Conservation (phyloP, 2,888 invertebrate species). For the Torymus texanus region DNA sequence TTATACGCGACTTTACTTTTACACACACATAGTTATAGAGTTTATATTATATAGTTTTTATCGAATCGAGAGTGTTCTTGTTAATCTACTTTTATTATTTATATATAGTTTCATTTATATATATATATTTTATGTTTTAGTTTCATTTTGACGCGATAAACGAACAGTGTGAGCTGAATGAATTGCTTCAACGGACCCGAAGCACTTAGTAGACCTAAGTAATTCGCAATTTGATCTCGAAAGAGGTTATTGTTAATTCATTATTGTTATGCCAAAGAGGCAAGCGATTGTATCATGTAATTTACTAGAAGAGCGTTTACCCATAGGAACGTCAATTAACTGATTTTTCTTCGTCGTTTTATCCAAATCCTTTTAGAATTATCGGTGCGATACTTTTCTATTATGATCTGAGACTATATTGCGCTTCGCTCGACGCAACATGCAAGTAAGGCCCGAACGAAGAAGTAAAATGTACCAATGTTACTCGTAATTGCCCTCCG, state of each 20-base stretch:
- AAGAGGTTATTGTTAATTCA: slow-evolving; percentile 56
- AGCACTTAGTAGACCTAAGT: slow-evolving; percentile 40
- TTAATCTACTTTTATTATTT: slow-evolving; percentile 38
- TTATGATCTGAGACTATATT: slow-evolving; percentile 44
- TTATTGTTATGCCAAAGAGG: slow-evolving; percentile 56
- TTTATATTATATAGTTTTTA: slow-evolving; percentile 28
- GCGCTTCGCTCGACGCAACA: slow-evolving; percentile 31
- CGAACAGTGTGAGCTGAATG: neutral
- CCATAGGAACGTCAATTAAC: slow-evolving; percentile 50
- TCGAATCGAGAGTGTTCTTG: neutral
- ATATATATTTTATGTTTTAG: slow-evolving; percentile 44
- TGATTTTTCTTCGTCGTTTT: slow-evolving; percentile 43
- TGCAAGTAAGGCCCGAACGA: slow-evolving; percentile 11
- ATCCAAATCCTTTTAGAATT: slow-evolving; percentile 25
- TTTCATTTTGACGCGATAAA: slow-evolving; percentile 36
- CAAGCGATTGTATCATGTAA: slow-evolving; percentile 47
- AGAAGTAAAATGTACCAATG: slow-evolving; percentile 12
- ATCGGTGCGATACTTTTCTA: slow-evolving; percentile 41
- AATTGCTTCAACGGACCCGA: slow-evolving; percentile 46
- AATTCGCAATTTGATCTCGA: slow-evolving; percentile 54
- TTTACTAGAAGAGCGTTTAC: slow-evolving; percentile 47
- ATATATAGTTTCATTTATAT: slow-evolving; percentile 29
- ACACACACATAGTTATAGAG: slow-evolving; percentile 15
- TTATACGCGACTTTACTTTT: slow-evolving; percentile 26
- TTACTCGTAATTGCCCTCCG: slow-evolving; percentile 27